A percentile compares a stretch with the other conserved stretches of the same genome.
Conservation (phyloP, 2,888 invertebrate species). For the Trissolcus brochymenae region DNA sequence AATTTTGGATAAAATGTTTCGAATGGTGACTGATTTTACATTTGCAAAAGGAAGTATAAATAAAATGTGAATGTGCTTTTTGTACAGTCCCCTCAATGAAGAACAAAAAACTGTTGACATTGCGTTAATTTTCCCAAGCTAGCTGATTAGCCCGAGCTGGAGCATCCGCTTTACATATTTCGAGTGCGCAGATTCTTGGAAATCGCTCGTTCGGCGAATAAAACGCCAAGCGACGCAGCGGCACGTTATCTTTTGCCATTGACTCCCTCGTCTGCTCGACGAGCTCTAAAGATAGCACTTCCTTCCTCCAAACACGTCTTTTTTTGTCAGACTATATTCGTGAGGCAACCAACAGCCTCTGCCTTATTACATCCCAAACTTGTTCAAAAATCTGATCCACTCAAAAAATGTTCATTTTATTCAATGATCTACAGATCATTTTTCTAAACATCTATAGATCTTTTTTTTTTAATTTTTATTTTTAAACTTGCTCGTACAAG, state of each 20-base stretch:
- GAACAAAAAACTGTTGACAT: background rate
- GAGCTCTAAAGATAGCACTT: constrained; percentile 72
- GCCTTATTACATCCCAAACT: too few species aligned
- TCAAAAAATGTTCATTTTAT: background rate
- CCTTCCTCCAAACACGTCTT: constrained; percentile 67
- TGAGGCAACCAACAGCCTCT: constrained; percentile 10
- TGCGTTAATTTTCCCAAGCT: background rate
- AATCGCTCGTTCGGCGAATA: constrained; percentile 35
- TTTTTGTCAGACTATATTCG: constrained; percentile 64
- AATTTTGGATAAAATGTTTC: too few species aligned
- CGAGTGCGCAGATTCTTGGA: constrained; percentile 41
- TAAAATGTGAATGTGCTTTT: too few species aligned
- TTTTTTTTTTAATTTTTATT: too few species aligned
- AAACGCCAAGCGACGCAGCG: constrained; percentile 17
- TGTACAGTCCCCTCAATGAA: too few species aligned
- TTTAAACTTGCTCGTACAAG: too few species aligned
- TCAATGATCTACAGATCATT: too few species aligned
- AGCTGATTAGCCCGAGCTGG: constrained; percentile 1
- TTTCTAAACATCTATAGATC: too few species aligned
- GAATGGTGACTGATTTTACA: too few species aligned
- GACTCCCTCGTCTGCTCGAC: constrained; percentile 58
- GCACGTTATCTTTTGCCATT: constrained; percentile 47
- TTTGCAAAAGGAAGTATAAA: too few species aligned
- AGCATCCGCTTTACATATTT: constrained; percentile 52
- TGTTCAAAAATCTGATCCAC: too few species aligned